A percentile compares a stretch with the other conserved stretches of the same genome.
Evolutionary conservation across 37 sponge, comb jelly and placozoan genomes (phyloP).

Genomic region (Petrosia ficiformis): DNA sequence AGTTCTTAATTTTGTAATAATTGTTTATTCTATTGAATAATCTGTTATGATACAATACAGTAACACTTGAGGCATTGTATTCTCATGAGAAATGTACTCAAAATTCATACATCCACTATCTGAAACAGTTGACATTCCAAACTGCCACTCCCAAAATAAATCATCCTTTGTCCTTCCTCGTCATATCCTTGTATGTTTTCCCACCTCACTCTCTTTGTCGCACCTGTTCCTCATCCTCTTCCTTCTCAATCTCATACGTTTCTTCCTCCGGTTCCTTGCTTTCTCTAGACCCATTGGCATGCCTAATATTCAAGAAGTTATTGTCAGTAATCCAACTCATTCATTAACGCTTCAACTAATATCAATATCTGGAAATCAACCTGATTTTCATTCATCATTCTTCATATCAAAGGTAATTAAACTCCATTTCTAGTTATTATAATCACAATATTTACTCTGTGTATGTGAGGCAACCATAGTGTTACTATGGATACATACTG

Average conservation of each 20-base stretch:
- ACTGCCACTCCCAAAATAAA: too few species aligned
- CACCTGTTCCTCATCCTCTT: constrained; percentile 17
- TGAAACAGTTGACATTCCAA: too few species aligned
- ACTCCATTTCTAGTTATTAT: not conserved
- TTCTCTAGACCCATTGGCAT: constrained; percentile 59
- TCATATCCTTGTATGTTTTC: constrained; percentile 58
- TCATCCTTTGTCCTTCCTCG: not conserved
- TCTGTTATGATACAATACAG: not conserved
- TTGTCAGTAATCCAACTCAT: constrained; percentile 54
- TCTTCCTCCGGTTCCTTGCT: not conserved
- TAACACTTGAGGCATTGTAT: too few species aligned
- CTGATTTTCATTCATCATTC: constrained; percentile 76
- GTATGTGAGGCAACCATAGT: too few species aligned
- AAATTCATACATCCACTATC: too few species aligned
- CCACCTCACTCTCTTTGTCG: constrained; percentile 70
- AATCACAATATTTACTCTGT: too few species aligned
- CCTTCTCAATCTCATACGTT: constrained; percentile 2
- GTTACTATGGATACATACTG: too few species aligned
- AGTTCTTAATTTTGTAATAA: not conserved
- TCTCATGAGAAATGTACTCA: too few species aligned
- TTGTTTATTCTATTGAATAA: not conserved
- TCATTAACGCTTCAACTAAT: constrained; percentile 64
- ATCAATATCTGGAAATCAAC: constrained; percentile 82
- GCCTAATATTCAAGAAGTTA: constrained; percentile 50
- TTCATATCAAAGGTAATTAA: constrained; percentile 64